phyloP scores from a whole-genome alignment of 2,113 vertebrate genomes.

The Cichladusa arquata region DNA sequence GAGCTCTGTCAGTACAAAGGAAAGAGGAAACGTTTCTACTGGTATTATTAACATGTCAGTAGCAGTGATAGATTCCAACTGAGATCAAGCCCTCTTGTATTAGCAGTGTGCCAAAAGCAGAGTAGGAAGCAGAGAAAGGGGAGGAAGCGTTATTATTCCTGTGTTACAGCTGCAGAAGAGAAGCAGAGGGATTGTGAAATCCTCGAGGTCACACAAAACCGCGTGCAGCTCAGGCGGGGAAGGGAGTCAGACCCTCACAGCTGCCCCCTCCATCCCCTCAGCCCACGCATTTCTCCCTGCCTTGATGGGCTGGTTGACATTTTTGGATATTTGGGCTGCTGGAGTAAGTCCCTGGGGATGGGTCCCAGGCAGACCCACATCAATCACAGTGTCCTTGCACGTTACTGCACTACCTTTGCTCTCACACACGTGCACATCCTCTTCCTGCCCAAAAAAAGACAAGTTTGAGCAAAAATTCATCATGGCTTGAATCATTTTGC shows the following conservation, averaged over 20 bases:
- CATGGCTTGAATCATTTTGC: background rate
- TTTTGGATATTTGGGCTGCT: background rate
- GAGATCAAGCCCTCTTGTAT: conserved; percentile 53
- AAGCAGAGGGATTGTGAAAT: conserved; percentile 7
- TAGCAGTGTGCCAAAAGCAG: conserved; percentile 47
- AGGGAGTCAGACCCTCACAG: background rate
- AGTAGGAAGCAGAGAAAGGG: conserved; percentile 53
- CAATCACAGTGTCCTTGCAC: background rate
- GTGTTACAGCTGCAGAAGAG: conserved; percentile 42
- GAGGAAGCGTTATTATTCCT: conserved; percentile 59
- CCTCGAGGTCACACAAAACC: background rate
- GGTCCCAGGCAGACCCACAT: background rate
- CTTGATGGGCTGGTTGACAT: rapidly evolving
- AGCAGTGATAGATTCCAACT: conserved; percentile 67
- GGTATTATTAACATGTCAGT: conserved; percentile 69
- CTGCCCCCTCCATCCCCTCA: background rate
- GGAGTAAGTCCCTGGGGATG: background rate
- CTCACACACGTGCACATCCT: background rate
- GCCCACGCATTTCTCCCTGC: rapidly evolving
- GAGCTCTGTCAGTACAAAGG: conserved; percentile 38
- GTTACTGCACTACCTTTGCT: background rate
- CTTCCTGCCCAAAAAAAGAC: background rate
- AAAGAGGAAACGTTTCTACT: conserved; percentile 60
- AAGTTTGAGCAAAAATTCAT: background rate
- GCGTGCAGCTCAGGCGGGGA: rapidly evolving